These are phyloP conservation scores for Cantharis lateralis DNA, from an alignment of 2,888 invertebrate genomes.

Conservation along the genomic window DNA sequence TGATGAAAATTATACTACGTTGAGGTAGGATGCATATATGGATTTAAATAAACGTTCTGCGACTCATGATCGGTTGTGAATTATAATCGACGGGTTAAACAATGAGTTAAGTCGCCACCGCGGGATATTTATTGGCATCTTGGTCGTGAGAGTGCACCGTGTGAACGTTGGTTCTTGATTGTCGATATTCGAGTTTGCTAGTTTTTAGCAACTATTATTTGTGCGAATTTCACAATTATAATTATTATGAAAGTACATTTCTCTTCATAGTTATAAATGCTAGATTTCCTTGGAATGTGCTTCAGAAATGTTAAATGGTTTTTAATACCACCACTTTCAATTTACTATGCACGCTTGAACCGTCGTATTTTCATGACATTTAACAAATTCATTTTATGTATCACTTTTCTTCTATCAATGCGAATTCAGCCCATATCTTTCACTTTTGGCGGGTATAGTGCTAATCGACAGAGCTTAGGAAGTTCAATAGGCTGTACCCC, in stretches of 20 bases:
- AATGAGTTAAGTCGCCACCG: slow-evolving; percentile 18
- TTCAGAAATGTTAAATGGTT: not conserved
- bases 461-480: too few species aligned
- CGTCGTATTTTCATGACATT: not conserved
- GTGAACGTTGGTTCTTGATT: slow-evolving; percentile 16
- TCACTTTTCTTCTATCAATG: not conserved
- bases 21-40: slow-evolving; percentile 4
- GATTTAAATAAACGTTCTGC: slow-evolving; percentile 11
- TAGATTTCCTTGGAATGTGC: slow-evolving; percentile 26
- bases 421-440: too few species aligned
- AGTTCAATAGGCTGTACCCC: too few species aligned
- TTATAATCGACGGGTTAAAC: slow-evolving; percentile 13
- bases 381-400: not conserved
- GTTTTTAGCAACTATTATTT: slow-evolving; percentile 16
- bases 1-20: not conserved
- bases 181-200: slow-evolving; percentile 7
- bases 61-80: slow-evolving; percentile 14
- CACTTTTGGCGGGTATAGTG: too few species aligned
- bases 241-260: slow-evolving; percentile 33
- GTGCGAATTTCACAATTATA: slow-evolving; percentile 6
- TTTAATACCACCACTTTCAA: not conserved
- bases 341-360: not conserved
- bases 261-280: slow-evolving; percentile 33
- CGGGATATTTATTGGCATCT: slow-evolving; percentile 19
- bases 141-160: slow-evolving; percentile 19